Evolutionary conservation across 2,113 vertebrate species (phyloP).

Genomic region (Vulpes ferrilata): DNA sequence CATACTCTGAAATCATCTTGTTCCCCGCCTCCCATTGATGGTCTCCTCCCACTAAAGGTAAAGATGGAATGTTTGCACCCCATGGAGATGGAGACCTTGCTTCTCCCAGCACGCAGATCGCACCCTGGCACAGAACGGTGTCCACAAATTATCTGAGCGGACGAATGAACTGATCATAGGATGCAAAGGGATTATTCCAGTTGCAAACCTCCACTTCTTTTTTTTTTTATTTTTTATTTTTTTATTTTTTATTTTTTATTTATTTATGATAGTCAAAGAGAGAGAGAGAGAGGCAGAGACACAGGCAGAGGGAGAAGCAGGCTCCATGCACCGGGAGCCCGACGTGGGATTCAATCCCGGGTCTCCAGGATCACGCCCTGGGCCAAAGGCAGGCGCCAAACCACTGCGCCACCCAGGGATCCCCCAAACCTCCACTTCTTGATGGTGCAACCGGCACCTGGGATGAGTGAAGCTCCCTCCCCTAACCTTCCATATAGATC

Average conservation of each 20-base stretch:
- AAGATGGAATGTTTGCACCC: not conserved
- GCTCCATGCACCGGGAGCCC: too few species aligned
- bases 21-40: not conserved
- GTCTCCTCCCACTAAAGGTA: not conserved
- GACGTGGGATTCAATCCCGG: too few species aligned
- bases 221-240: too few species aligned
- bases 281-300: too few species aligned
- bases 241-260: too few species aligned
- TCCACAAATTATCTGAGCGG: too few species aligned
- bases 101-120: not conserved
- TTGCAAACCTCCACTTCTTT: not conserved
- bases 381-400: too few species aligned
- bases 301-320: too few species aligned
- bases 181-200: too few species aligned
- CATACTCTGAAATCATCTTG: not conserved
- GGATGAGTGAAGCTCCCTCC: fast-evolving
- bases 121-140: not conserved
- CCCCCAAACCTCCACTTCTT: not conserved
- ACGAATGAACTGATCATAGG: not conserved
- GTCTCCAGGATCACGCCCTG: too few species aligned
- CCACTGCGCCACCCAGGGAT: too few species aligned
- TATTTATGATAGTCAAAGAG: too few species aligned
- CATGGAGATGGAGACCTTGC: not conserved
- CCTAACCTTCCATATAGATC: fast-evolving
- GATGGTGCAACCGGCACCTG: not conserved